Evolutionary conservation across 2,113 vertebrate species (phyloP).

Genomic region (Halichoerus grypus): DNA sequence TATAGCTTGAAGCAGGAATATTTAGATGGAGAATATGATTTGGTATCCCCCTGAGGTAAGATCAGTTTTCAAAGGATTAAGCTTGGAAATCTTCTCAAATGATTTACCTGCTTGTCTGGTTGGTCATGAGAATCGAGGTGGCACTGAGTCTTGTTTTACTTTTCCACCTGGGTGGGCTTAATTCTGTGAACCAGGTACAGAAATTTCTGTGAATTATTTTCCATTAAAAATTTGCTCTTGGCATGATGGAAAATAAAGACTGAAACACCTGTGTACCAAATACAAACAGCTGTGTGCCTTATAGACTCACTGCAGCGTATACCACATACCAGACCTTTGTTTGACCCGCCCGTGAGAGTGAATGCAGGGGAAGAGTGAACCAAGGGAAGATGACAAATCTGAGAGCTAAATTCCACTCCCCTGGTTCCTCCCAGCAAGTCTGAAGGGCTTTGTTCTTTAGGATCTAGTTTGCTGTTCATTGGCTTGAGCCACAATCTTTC

Average conservation of each 20-base stretch:
- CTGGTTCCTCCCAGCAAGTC: neutral
- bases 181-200: conserved; percentile 55
- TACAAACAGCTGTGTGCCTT: conserved; percentile 43
- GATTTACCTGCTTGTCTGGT: conserved; percentile 78
- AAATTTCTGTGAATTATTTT: conserved; percentile 64
- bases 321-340: neutral
- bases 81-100: conserved; percentile 71
- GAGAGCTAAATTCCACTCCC: neutral
- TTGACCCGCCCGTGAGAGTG: neutral
- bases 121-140: conserved; percentile 53
- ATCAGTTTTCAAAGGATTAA: conserved; percentile 74
- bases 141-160: conserved; percentile 66
- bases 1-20: neutral
- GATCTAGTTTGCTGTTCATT: neutral
- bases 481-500: neutral
- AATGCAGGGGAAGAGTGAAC: neutral
- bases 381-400: neutral
- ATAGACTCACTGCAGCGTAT: neutral
- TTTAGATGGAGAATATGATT: conserved; percentile 38
- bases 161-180: conserved; percentile 82
- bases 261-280: conserved; percentile 72
- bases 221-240: conserved; percentile 63
- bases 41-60: conserved; percentile 57
- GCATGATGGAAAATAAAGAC: conserved; percentile 71
- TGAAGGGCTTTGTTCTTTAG: neutral